Evolutionary conservation across 1,140 invertebrate genomes (phyloP), one percentile per base, ranked within the genome.

Genomic region (Cotesia chilonis): DNA sequence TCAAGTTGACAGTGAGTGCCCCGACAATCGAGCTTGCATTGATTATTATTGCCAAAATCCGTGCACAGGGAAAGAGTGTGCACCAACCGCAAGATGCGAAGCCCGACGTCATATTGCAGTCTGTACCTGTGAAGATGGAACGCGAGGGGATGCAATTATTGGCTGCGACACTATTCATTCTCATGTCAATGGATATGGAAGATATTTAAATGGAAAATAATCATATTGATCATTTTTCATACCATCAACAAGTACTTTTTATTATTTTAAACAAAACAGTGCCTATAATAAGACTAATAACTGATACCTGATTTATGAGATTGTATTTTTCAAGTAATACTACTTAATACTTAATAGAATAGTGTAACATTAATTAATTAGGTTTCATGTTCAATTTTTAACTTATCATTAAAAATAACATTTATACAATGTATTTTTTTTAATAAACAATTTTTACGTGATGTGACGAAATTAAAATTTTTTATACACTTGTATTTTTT

Each of bases 61-160:
- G 0, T 96, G 94, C 80, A 89, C 90, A 12, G 92, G 92, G 2
- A 81, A 79, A 65, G 93, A 94, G 77, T 96, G 95, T 77, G 92
- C 92, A 63, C 75, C 68, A 0, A 82, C 67, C 37, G 84, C 84
- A 0, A 70, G 36, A 73, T 94, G 93, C 78, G 91, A 92, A 61
- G 90, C 92, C 0, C 88, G 92, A 68, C 91, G 94, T 76, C 94
- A 96, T 81, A 90, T 94, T 59, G 94, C 94, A 1, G 93, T 95
- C 10, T 96, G 95, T 82, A 93, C 93, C 1, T 97, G 95, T 80
- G 92, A 93, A 0, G 87, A 91, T 41, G 95, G 95, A 65, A 92
- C 90, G 81, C 90, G 92, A 37, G 95, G 95, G n/a, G 92, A 96
- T 87, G 94, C 95, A 4, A 88, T 95, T 0, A 78, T 80, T 12